Base-by-base conservation (phyloP, 2,113 vertebrate species). In the Salminus brasiliensis region DNA sequence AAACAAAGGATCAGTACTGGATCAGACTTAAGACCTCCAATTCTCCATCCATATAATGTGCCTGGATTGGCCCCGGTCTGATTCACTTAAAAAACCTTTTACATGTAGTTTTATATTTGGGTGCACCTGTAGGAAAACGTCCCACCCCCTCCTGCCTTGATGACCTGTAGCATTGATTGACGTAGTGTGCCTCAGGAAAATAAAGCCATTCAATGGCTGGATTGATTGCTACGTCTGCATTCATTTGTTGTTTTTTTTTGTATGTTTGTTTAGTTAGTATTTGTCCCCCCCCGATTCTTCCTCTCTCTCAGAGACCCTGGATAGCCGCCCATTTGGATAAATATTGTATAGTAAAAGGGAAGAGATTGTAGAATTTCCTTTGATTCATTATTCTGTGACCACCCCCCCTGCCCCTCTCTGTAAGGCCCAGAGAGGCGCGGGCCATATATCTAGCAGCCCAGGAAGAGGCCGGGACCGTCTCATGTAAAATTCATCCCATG, bases 401-500 rank as follows among this genome's bases (percentile, higher is more conserved):
- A 4, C 4, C 12, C 47, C 32, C 39, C 5, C 27, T 25, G 43
- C 27, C 41, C 12, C 13, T 5, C 39, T 23, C 57, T 47, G 25
- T 18, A 16, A 34, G 23, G 36, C 21, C 73, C 49, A 4, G 25
- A 74, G 53, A 49, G 34, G 52, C 12, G 29, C 63, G 55, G 47
- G 18, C 60, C 69, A 12, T 41, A 59, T 25, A 36, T 62, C 53
- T 45, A 36, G 53, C 75, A 74, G 5, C 62, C 30, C 36, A 52
- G 69, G 65, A 69, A 68, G 32, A 53, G 47, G 13, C 3, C 6
- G 12, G 27, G 79, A 86, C 81, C 59, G 76, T 55, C 76, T 91
- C 91, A 93, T 95, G 86, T 94, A 95, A 94, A 93, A 95, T 95
- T 95, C 88, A 95, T 91, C 73, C 63, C 36, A 76, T 8, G 88